These are phyloP conservation scores for Cotesia glomerata DNA, from an alignment of 1,140 invertebrate species.

Conservation along the genomic window DNA sequence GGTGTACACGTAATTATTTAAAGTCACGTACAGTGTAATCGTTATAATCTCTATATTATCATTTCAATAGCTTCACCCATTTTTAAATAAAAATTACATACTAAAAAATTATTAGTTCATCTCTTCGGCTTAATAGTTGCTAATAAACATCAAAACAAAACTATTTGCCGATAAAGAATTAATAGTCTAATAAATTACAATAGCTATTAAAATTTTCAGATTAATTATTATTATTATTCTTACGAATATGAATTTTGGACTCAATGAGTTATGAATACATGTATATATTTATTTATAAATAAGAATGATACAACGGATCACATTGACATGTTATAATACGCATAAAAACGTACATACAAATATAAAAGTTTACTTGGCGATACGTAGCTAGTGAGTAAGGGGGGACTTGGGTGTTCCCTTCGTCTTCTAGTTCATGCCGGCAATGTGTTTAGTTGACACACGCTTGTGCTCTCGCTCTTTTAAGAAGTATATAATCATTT, in stretches of 20 bases:
- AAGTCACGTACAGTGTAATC: not conserved
- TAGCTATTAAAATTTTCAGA: too few relatives aligned
- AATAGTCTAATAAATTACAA: too few relatives aligned
- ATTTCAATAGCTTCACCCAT: not conserved
- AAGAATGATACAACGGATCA: too few relatives aligned
- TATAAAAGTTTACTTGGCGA: not conserved
- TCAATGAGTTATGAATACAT: too few relatives aligned
- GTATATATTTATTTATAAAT: too few relatives aligned
- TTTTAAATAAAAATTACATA: too few relatives aligned
- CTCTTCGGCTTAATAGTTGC: too few relatives aligned
- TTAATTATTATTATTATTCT: too few relatives aligned
- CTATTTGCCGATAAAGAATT: too few relatives aligned
- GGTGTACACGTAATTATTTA: not conserved
- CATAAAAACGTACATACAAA: not conserved
- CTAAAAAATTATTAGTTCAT: too few relatives aligned
- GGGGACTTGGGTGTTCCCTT: constrained; percentile 8
- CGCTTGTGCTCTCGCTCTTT: not conserved
- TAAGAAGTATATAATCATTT: not conserved
- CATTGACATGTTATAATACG: not conserved
- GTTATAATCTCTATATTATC: not conserved
- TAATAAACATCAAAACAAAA: too few relatives aligned
- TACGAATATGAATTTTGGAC: too few relatives aligned
- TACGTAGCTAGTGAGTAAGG: not conserved
- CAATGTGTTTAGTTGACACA: not conserved
- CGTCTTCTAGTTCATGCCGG: constrained; percentile 1